Conservation (phyloP, 2,888 invertebrate species). For the Proisotoma minuta region DNA sequence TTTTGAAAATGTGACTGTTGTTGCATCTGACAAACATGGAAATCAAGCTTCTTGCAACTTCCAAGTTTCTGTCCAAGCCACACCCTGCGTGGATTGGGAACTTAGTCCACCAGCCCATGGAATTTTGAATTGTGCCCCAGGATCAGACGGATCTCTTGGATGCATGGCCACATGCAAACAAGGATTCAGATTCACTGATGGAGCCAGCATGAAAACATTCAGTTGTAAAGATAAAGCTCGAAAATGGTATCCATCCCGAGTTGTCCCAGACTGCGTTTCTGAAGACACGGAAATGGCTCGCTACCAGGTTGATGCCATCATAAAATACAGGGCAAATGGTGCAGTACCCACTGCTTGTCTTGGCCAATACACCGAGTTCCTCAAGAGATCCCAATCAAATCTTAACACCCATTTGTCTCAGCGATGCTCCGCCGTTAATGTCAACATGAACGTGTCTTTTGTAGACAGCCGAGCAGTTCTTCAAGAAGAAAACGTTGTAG, state of each 20-base stretch:
- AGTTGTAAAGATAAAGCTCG: conserved; percentile 71
- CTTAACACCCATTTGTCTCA: conserved; percentile 79
- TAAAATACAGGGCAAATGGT: conserved; percentile 83
- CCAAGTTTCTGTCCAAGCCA: conserved; percentile 82
- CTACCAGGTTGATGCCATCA: conserved; percentile 80
- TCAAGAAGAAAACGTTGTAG: conserved; percentile 76
- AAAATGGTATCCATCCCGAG: conserved; percentile 79
- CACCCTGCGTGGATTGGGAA: conserved; percentile 93
- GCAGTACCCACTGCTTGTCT: conserved; percentile 80
- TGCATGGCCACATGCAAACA: conserved; percentile 85
- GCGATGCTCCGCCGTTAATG: conserved; percentile 89
- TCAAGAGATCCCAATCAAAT: conserved; percentile 67
- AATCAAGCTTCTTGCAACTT: conserved; percentile 83
- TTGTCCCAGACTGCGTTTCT: conserved; percentile 54
- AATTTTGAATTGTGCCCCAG: conserved; percentile 77
- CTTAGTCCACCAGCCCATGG: conserved; percentile 83
- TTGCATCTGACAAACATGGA: conserved; percentile 78
- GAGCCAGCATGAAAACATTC: conserved; percentile 80
- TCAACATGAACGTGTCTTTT: conserved; percentile 89
- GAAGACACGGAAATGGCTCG: conserved; percentile 88
- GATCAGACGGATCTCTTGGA: conserved; percentile 68
- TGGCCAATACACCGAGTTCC: conserved; percentile 70
- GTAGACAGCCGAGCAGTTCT: conserved; percentile 73
- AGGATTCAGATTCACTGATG: conserved; percentile 84
- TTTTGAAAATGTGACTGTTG: conserved; percentile 87